These are phyloP conservation scores for Polydrusus cervinus DNA, from an alignment of 2,888 invertebrate species.

Conservation along the genomic window DNA sequence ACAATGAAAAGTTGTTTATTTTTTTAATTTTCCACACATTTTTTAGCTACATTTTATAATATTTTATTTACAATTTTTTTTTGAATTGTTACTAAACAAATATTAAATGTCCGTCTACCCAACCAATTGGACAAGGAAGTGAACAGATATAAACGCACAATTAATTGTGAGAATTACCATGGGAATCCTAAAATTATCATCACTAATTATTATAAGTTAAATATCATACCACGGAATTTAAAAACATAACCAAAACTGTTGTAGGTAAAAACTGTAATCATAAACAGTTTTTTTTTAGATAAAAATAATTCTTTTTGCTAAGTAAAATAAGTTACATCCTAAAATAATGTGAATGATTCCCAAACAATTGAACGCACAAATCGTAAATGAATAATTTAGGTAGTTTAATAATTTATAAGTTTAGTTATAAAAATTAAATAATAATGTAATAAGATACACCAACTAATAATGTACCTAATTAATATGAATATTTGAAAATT, in stretches of 20 bases:
- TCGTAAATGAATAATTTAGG: constrained; percentile 20
- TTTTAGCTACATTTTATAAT: too few relatives aligned
- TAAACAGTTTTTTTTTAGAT: not conserved
- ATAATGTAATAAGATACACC: not conserved
- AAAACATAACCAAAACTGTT: not conserved
- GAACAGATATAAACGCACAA: constrained; percentile 39
- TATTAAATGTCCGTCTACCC: not conserved
- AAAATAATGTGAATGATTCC: not conserved
- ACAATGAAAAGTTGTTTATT: too few relatives aligned
- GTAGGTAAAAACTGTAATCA: too few relatives aligned
- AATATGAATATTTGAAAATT: too few relatives aligned
- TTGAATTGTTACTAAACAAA: not conserved
- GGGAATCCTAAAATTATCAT: constrained; percentile 1
- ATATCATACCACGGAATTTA: not conserved
- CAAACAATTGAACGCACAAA: constrained; percentile 30
- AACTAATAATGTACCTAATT: constrained; percentile 22
- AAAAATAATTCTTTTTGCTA: not conserved
- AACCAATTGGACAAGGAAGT: not conserved
- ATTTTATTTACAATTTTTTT: too few relatives aligned
- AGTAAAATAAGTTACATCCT: not conserved
- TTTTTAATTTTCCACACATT: too few relatives aligned
- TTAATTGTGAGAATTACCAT: constrained; percentile 41
- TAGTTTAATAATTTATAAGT: constrained; percentile 26
- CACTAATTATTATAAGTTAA: not conserved
- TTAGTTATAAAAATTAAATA: constrained; percentile 18